Percentiles rank a stretch among this genome's conserved stretches.
Conservation (phyloP, 2,888 invertebrate genomes). For the Frankliniella fusca region DNA sequence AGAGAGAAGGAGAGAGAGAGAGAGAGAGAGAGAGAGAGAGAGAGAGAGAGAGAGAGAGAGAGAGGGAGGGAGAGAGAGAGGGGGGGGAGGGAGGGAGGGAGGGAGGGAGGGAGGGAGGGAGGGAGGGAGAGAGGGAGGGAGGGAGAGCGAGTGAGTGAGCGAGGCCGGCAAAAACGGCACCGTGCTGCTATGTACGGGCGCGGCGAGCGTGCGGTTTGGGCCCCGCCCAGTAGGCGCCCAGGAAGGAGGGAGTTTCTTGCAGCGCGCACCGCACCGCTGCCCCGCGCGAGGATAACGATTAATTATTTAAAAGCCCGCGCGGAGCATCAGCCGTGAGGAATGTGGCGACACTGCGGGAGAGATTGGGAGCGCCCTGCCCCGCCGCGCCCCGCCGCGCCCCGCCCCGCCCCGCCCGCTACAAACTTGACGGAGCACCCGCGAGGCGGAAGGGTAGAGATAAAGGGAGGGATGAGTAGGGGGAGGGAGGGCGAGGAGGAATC, state of each 20-base stretch:
- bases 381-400: neutral
- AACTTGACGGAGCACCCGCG: neutral
- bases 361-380: neutral
- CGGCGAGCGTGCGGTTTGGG: too few species aligned
- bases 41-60: neutral
- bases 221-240: too few species aligned
- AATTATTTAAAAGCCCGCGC: slow-evolving; percentile 1
- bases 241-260: too few species aligned
- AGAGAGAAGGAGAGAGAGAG: neutral
- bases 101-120: neutral
- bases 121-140: neutral
- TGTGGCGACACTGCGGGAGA: too few species aligned
- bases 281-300: neutral
- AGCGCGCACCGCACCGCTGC: neutral
- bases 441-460: neutral
- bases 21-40: neutral
- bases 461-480: neutral
- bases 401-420: neutral
- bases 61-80: neutral
- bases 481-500: too few species aligned
- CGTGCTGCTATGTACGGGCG: too few species aligned
- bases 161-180: too few species aligned
- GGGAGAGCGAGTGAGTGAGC: neutral
- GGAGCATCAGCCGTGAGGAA: neutral
- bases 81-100: neutral